phyloP scores from a whole-genome alignment of 2,113 vertebrate species.

The Athene cunicularia region DNA sequence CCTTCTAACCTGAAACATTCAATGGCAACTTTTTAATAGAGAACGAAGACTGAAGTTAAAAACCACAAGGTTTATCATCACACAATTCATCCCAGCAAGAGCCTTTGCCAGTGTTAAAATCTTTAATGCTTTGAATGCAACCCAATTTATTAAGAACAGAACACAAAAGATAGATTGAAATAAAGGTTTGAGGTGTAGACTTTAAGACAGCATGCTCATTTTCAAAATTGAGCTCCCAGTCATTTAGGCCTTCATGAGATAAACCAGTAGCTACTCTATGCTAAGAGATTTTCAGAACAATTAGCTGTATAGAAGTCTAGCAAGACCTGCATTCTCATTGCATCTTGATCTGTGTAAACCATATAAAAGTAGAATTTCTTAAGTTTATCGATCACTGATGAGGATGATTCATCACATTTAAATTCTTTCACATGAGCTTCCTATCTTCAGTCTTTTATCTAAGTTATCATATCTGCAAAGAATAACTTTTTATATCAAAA shows the following conservation, averaged over 20 bases:
- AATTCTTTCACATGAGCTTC: neutral
- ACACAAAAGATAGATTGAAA: neutral
- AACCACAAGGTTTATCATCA: neutral
- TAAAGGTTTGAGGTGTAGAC: neutral
- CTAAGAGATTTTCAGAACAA: neutral
- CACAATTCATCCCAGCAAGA: neutral
- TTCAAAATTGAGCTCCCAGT: neutral
- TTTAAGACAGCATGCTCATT: neutral
- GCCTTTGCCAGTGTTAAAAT: neutral
- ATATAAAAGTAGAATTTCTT: neutral
- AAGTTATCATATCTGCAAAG: neutral
- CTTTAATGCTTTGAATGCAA: neutral
- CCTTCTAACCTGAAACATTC: neutral
- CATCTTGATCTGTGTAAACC: neutral
- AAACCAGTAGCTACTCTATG: neutral
- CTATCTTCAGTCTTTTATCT: neutral
- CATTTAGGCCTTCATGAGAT: neutral
- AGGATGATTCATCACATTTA: neutral
- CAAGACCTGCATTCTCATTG: neutral
- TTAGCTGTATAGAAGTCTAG: neutral
- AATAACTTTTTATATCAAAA: neutral
- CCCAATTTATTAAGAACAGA: neutral
- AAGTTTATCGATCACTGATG: neutral
- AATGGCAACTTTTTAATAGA: neutral
- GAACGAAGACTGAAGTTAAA: neutral